Conservation (phyloP, 1,140 invertebrate species). For the Megalopta genalis region DNA sequence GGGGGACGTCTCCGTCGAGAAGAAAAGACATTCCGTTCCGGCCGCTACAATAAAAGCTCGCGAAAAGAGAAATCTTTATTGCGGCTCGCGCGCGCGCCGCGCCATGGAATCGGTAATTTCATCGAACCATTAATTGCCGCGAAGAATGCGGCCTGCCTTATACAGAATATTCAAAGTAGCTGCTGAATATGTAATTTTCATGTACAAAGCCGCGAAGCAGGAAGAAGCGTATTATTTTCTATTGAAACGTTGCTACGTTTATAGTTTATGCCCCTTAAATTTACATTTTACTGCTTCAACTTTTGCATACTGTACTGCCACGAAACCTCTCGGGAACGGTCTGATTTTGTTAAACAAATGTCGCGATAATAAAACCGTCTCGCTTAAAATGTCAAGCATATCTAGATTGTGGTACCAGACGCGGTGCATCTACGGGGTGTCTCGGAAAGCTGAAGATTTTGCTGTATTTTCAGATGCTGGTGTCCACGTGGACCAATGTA, state of each 20-base stretch:
- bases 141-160: not conserved
- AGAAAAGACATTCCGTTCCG: not conserved
- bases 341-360: not conserved
- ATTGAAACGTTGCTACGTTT: too few species aligned
- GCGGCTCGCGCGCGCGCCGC: not conserved
- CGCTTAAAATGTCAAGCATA: not conserved
- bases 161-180: not conserved
- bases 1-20: constrained; percentile 3
- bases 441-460: too few species aligned
- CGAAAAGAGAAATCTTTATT: not conserved
- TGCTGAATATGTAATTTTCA: not conserved
- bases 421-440: not conserved
- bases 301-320: too few species aligned
- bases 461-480: too few species aligned
- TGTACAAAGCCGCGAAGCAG: too few species aligned
- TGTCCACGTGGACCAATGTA: too few species aligned
- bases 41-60: not conserved
- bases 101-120: not conserved
- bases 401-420: not conserved
- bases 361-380: not conserved
- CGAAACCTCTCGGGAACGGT: not conserved
- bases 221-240: too few species aligned
- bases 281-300: not conserved
- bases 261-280: not conserved
- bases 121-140: not conserved